These are phyloP conservation scores for Triplophysa bombifrons DNA, from an alignment of 2,797 vertebrate genomes.

Conservation along the genomic window DNA sequence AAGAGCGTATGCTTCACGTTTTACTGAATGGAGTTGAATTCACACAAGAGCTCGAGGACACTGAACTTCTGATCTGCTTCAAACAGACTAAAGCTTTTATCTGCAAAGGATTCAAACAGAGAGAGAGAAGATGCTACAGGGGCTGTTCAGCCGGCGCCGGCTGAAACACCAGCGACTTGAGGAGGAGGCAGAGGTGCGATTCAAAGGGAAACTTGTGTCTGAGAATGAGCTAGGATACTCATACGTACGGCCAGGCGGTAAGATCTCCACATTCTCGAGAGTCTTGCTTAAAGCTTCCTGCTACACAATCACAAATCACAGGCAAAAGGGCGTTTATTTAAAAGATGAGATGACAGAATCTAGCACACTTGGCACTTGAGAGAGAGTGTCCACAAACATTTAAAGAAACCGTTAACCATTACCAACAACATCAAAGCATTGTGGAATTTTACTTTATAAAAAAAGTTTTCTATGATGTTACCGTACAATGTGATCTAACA, in stretches of 20 bases:
- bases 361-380: conserved; percentile 4
- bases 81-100: conserved; percentile 7
- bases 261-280: conserved; percentile 62
- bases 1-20: neutral
- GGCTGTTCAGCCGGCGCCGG: conserved; percentile 70
- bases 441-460: too few species aligned
- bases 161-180: conserved; percentile 76
- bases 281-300: conserved; percentile 1
- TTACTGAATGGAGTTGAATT: conserved; percentile 23
- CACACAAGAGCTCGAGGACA: neutral
- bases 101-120: conserved; percentile 13
- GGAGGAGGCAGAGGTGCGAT: conserved; percentile 79
- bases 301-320: conserved; percentile 23
- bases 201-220: conserved; percentile 86
- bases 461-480: too few species aligned
- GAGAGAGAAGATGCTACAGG: conserved; percentile 68
- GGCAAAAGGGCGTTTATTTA: conserved; percentile 31
- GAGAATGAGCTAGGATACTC: conserved; percentile 86
- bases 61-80: conserved; percentile 25
- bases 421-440: neutral
- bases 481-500: too few species aligned
- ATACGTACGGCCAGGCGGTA: conserved; percentile 90
- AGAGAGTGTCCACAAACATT: neutral
- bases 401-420: neutral
- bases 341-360: conserved; percentile 17